phyloP scores from a whole-genome alignment of 2,888 invertebrate species.

The Eudemis profundana region DNA sequence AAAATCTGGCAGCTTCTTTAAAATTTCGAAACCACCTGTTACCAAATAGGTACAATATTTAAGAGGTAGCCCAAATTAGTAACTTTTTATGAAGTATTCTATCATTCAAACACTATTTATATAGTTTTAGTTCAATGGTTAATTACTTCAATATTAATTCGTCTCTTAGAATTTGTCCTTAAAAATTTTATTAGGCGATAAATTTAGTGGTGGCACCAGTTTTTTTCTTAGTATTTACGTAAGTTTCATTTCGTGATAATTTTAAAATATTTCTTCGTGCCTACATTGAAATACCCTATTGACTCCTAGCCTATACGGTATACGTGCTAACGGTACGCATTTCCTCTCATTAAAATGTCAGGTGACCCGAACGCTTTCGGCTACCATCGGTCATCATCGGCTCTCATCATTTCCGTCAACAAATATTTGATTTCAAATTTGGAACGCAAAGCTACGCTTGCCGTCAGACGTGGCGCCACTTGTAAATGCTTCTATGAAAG shows the following conservation, averaged over 20 bases:
- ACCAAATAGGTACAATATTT: too few species aligned
- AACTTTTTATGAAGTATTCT: too few species aligned
- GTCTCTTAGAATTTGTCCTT: too few species aligned
- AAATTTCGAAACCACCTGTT: constrained; percentile 1
- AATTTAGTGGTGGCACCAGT: too few species aligned
- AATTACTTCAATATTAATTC: too few species aligned
- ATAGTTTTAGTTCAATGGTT: too few species aligned
- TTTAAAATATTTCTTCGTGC: neutral
- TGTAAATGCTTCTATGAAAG: neutral
- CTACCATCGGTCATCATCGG: constrained; percentile 52
- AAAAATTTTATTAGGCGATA: too few species aligned
- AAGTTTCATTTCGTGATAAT: too few species aligned
- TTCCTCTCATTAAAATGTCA: constrained; percentile 49
- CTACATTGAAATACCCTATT: neutral
- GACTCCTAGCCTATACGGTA: constrained; percentile 26
- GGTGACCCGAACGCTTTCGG: constrained; percentile 44
- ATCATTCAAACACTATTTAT: too few species aligned
- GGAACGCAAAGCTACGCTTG: constrained; percentile 28
- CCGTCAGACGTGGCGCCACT: constrained; percentile 1
- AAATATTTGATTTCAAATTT: constrained; percentile 51
- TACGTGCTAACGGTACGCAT: constrained; percentile 47
- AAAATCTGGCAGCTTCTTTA: too few species aligned
- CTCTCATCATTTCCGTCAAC: constrained; percentile 67
- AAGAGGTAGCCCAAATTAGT: too few species aligned
- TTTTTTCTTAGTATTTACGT: too few species aligned